These are phyloP conservation scores for Trissonchulus latispiculum DNA, from an alignment of 2,888 invertebrate genomes.

Conservation along the genomic window DNA sequence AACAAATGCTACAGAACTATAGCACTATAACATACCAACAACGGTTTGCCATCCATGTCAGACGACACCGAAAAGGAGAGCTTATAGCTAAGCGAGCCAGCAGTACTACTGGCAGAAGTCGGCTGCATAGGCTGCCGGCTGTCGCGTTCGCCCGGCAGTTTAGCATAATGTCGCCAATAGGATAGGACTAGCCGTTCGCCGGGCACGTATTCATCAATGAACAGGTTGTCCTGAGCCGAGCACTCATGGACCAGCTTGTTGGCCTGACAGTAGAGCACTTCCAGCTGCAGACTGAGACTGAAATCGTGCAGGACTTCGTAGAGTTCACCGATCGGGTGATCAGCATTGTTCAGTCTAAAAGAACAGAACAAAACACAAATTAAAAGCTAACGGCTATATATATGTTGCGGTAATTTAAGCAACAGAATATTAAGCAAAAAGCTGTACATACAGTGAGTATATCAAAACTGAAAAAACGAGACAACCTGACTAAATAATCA, in stretches of 20 bases:
- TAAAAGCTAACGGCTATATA: too few species aligned
- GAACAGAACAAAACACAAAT: too few species aligned
- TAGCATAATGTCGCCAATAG: not conserved
- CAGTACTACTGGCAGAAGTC: not conserved
- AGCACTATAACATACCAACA: not conserved
- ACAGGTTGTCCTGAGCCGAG: conserved; percentile 55
- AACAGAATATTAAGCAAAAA: too few species aligned
- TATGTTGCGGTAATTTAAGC: too few species aligned
- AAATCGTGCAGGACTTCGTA: conserved; percentile 54
- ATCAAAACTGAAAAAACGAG: too few species aligned
- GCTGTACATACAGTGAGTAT: too few species aligned
- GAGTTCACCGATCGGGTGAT: conserved; percentile 33
- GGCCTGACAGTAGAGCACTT: conserved; percentile 55
- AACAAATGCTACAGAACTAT: too few species aligned
- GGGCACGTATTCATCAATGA: conserved; percentile 61
- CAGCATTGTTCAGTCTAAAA: conserved; percentile 2
- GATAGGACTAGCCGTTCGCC: not conserved
- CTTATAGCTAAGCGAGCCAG: conserved; percentile 12
- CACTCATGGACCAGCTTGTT: conserved; percentile 68
- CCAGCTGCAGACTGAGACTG: conserved; percentile 85
- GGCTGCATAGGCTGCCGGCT: not conserved
- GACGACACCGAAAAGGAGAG: not conserved
- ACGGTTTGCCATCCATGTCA: not conserved
- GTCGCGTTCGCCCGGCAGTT: not conserved
- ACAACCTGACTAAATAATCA: too few species aligned